These are phyloP conservation scores for Bombus terrestris DNA, from an alignment of 1,140 invertebrate species.

Conservation along the genomic window DNA sequence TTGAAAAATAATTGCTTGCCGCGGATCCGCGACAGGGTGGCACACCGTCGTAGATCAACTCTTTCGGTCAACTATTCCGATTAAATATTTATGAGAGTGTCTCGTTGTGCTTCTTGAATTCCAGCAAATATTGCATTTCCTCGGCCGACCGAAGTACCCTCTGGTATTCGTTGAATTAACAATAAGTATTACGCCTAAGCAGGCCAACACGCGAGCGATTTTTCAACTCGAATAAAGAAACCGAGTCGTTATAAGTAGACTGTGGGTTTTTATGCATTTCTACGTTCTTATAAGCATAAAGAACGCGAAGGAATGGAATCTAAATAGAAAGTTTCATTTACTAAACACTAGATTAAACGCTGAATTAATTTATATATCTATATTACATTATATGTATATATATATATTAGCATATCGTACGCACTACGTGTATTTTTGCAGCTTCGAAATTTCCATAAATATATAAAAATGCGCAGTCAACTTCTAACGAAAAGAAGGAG, in stretches of 20 bases:
- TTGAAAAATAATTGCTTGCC: constrained; percentile 41
- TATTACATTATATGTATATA: too few relatives aligned
- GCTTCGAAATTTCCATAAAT: too few relatives aligned
- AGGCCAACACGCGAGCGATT: neutral
- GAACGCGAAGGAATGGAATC: too few relatives aligned
- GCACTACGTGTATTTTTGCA: too few relatives aligned
- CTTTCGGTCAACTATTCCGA: constrained; percentile 29
- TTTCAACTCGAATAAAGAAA: constrained; percentile 4
- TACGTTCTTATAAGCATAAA: too few relatives aligned
- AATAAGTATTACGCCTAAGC: neutral
- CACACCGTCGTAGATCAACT: constrained; percentile 5
- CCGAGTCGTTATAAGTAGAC: neutral
- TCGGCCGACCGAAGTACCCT: neutral
- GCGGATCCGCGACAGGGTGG: constrained; percentile 16
- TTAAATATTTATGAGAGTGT: constrained; percentile 37
- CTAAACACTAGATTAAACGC: too few relatives aligned
- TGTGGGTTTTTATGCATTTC: too few relatives aligned
- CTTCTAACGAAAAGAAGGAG: too few relatives aligned
- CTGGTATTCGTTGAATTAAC: neutral
- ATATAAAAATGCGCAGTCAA: too few relatives aligned
- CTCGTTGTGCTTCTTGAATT: constrained; percentile 7
- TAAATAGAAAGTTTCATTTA: too few relatives aligned
- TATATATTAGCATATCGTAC: too few relatives aligned
- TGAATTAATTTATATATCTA: too few relatives aligned
- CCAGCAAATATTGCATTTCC: constrained; percentile 21